Base-by-base conservation (phyloP, 2,113 vertebrate genomes). In the Phaethon lepturus region DNA sequence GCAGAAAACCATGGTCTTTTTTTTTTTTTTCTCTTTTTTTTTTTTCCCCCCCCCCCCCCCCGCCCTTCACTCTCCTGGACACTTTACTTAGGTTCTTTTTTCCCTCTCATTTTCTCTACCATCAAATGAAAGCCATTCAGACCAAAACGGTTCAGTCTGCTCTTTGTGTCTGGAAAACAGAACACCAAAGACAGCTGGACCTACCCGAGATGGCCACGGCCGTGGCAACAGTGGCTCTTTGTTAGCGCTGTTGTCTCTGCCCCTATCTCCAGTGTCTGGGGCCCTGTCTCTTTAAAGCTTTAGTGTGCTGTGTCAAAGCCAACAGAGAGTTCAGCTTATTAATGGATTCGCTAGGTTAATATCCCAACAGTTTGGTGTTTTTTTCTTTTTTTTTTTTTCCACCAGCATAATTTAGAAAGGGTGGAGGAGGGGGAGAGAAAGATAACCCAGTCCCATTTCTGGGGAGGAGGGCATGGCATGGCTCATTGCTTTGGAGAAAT, bases 131-230 rank as follows among this genome's bases (percentile, higher is more conserved):
- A 96, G 93, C 86, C 90, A 94, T 97, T 95, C 97, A 93, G 93
- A 91, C 89, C 94, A 93, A 92, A 97, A 97, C 90, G 95, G 89
- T 96, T 96, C 94, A 96, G 95, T 88, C 93, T 96, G 92, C 91
- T 92, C 93, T 96, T 95, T 97, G 96, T 97, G 92, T 95, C 92
- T 95, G 94, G 90, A 97, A 97, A 97, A 96, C 95, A 96, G 93
- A 95, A 88, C 94, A 94, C 93, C 88, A 94, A 93, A 96, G 96
- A 95, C 88, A 94, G 92, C 96, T 89, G 95, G 95, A 95, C 95
- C 96, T 96, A 94, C 97, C 96, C 93, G 96, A 95, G 95, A 96
- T 96, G 97, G 94, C 91, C 89, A 96, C 94, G 94, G 96, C 94
- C 89, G 94, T 96, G 95, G 95, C 94, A 96, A 96, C 92, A 95